Percentiles rank a stretch among this genome's conserved stretches.
Conservation (phyloP, 1,140 invertebrate genomes). For the Papilio dardanus region DNA sequence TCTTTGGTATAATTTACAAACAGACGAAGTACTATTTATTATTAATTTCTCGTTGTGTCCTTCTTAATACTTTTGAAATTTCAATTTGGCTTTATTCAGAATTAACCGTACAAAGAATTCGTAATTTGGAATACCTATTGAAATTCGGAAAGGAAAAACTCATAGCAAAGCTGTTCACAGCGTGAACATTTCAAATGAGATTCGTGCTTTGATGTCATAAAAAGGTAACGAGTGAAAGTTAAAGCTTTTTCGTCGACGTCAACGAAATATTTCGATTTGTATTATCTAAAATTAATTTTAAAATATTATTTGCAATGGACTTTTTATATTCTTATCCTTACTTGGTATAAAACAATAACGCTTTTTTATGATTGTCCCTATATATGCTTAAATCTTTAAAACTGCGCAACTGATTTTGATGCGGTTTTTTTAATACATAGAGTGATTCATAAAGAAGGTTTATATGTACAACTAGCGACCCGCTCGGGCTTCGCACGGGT, state of each 20-base stretch:
- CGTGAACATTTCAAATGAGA: conserved; percentile 22
- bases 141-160: conserved; percentile 33
- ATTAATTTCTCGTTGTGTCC: neutral
- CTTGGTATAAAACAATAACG: too few species aligned
- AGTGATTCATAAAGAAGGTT: too few species aligned
- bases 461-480: too few species aligned
- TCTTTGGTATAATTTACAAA: neutral
- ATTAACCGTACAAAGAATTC: conserved; percentile 26
- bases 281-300: neutral
- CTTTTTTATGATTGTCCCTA: too few species aligned
- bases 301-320: neutral
- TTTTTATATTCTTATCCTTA: too few species aligned
- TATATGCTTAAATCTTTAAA: too few species aligned
- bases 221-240: conserved; percentile 25
- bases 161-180: neutral
- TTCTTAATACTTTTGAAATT: neutral
- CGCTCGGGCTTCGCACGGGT: too few species aligned
- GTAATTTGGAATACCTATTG: conserved; percentile 27
- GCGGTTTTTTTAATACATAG: too few species aligned
- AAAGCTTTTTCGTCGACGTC: neutral
- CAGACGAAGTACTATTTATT: neutral
- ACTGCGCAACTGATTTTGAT: too few species aligned
- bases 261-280: conserved; percentile 6
- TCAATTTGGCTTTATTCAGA: conserved; percentile 15
- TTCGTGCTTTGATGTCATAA: conserved; percentile 29